Evolutionary conservation across 2,113 vertebrate species (phyloP), one percentile per base, ranked within the genome.

Genomic region (Gnathonemus longibarbis): DNA sequence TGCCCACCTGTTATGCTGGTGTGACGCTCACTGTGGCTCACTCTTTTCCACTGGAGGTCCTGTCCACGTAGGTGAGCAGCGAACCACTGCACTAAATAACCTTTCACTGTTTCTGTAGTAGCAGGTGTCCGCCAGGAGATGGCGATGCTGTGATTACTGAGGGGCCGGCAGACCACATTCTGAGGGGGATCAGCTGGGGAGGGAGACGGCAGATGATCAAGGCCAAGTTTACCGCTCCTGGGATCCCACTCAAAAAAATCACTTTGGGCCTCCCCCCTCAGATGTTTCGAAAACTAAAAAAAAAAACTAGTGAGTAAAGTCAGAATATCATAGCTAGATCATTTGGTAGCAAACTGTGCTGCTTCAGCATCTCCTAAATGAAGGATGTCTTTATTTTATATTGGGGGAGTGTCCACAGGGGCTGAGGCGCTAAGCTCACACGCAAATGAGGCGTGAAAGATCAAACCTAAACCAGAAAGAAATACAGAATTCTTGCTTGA

Each of bases 81-180:
- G 62, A 91, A 93, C 96, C 95, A 96, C 92, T 96, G 95, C 83
- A 96, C 92, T 52, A 96, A 86, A 5, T 93, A 93, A 0, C 45
- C 91, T 1, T 39, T 35, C 1, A 83, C 90, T 0, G 3, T 3
- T 0, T 1, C 27, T 92, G 93, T 91, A 93, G 62, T 91, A 87
- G 56, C 88, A 85, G 83, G 46, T 31, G 53, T 90, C 5, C 39
- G 90, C 96, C 96, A 96, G 92, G 46, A 95, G 95, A 96, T 93
- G 94, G 94, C 52, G 89, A 95, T 88, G 13, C 50, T 94, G 89
- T 80, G n/a, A 87, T 92, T 89, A 46, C 17, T 87, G 48, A 52
- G 4, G 0, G 2, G 39, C 1, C 1, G 10, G 80, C 89, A 24
- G 11, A 66, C 70, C 35, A 93, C 53, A 0, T 89, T 89, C 77